These are phyloP conservation scores for Lagorchestes hirsutus DNA, from an alignment of 2,797 vertebrate species.

Conservation along the genomic window DNA sequence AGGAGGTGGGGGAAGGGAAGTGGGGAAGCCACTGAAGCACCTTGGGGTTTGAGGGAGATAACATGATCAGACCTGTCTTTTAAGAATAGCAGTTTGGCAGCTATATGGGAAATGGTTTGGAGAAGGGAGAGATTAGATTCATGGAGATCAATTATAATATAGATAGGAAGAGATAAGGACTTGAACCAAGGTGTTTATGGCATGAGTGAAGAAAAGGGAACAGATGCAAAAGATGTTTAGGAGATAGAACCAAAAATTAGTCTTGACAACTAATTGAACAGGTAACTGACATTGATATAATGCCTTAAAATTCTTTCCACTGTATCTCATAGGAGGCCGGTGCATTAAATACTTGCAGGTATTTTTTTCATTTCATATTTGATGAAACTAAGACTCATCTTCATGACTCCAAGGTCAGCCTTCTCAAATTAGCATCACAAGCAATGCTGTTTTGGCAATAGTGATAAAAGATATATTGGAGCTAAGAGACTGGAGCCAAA, in stretches of 20 bases:
- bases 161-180: background rate
- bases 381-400: background rate
- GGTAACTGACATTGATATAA: background rate
- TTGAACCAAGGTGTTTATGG: background rate
- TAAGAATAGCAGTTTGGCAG: background rate
- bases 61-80: background rate
- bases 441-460: background rate
- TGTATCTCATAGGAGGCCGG: background rate
- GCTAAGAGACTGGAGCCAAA: background rate
- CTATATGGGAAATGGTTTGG: background rate
- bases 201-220: background rate
- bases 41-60: background rate
- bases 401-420: background rate
- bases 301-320: background rate
- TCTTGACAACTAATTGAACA: background rate
- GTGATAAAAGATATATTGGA: background rate
- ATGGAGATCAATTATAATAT: background rate
- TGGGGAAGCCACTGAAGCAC: background rate
- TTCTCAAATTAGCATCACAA: background rate
- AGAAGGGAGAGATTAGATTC: background rate
- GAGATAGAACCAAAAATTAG: background rate
- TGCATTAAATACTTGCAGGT: background rate
- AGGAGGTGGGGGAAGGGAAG: background rate
- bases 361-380: background rate
- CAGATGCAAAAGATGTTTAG: background rate